Conservation (phyloP, 1,140 invertebrate species). For the Trichonephila clavata region DNA sequence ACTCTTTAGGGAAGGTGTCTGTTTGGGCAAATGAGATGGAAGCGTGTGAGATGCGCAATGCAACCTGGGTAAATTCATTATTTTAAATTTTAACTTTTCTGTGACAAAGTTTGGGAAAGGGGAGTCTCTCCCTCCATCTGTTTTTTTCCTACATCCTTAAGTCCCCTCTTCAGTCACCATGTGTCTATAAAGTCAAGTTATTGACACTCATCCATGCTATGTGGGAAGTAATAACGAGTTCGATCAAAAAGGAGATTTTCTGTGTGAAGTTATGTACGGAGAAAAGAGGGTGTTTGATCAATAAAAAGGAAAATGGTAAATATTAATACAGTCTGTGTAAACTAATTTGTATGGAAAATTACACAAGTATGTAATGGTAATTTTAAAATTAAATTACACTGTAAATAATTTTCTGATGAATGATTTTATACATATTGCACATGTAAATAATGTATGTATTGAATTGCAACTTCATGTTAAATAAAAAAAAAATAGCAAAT, state of each 20-base stretch:
- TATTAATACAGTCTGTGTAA: neutral
- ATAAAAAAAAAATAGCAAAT: too few relatives aligned
- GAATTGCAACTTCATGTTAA: too few relatives aligned
- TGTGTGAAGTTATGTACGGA: neutral
- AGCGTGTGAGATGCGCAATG: constrained; percentile 8
- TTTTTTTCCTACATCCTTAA: neutral
- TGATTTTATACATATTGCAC: too few relatives aligned
- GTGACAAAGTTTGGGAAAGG: neutral
- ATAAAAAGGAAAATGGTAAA: neutral
- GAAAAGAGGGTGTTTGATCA: neutral
- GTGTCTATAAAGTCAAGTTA: neutral
- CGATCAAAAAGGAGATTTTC: neutral
- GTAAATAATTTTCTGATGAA: too few relatives aligned
- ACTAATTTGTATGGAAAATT: too few relatives aligned
- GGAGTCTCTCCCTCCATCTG: too few relatives aligned
- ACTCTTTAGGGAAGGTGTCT: constrained; percentile 33
- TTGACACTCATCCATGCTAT: neutral
- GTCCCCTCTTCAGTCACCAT: neutral
- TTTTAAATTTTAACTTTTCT: constrained; percentile 33
- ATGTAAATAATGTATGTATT: too few relatives aligned
- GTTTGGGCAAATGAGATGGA: constrained; percentile 30
- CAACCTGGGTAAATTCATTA: constrained; percentile 5
- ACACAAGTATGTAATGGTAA: too few relatives aligned
- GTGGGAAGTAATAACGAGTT: neutral
- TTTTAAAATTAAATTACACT: too few relatives aligned